Evolutionary conservation across 2,113 vertebrate species (phyloP).

Genomic region (human): DNA sequence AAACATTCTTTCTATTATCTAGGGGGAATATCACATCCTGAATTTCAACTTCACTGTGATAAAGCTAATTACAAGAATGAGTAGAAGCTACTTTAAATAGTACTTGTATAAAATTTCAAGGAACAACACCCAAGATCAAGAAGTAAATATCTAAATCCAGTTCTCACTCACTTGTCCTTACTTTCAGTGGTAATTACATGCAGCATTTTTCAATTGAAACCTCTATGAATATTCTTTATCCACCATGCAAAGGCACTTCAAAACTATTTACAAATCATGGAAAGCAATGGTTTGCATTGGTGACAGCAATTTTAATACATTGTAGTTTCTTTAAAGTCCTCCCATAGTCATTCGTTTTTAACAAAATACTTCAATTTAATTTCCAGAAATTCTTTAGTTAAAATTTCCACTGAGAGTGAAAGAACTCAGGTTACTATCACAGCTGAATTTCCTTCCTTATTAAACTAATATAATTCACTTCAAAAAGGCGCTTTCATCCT

Average conservation of each 20-base stretch:
- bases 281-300: neutral
- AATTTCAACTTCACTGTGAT: constrained; percentile 6
- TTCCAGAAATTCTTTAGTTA: constrained; percentile 15
- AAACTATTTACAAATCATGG: constrained; percentile 40
- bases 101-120: constrained; percentile 41
- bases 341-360: constrained; percentile 21
- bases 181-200: constrained; percentile 52
- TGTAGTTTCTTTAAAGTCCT: neutral
- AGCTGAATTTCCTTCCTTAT: constrained; percentile 3
- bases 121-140: neutral
- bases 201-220: constrained; percentile 16
- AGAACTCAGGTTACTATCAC: neutral
- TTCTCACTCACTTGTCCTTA: neutral
- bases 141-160: constrained; percentile 33
- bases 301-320: constrained; percentile 2
- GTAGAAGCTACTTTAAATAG: constrained; percentile 6
- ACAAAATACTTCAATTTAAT: constrained; percentile 25
- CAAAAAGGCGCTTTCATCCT: constrained; percentile 15
- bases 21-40: neutral
- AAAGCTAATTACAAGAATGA: constrained; percentile 27
- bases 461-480: constrained; percentile 30
- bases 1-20: neutral
- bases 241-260: constrained; percentile 3
- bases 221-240: neutral
- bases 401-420: constrained; percentile 14